Percentiles rank a stretch among this genome's conserved stretches.
Evolutionary conservation across 2,888 invertebrate species (phyloP).

Genomic region (Neelides folsomi): DNA sequence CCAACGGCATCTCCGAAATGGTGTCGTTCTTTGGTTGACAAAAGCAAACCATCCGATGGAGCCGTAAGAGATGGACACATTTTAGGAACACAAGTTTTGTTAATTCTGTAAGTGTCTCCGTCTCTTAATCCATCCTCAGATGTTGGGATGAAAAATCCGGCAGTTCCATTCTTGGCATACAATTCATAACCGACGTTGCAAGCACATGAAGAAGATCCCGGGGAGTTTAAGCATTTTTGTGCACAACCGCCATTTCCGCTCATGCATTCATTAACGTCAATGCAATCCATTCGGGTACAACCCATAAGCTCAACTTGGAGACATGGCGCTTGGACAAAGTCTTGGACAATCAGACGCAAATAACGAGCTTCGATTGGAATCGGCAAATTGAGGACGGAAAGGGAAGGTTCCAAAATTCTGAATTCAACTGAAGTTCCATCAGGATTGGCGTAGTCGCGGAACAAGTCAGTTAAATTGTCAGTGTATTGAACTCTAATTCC

Average conservation of each 20-base stretch:
- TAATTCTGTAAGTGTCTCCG: conserved; percentile 74
- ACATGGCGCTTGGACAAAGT: conserved; percentile 77
- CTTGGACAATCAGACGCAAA: conserved; percentile 69
- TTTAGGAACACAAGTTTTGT: conserved; percentile 87
- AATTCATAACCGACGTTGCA: conserved; percentile 87
- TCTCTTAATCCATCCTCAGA: conserved; percentile 77
- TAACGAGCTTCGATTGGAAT: conserved; percentile 82
- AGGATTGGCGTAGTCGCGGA: conserved; percentile 81
- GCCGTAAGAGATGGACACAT: conserved; percentile 66
- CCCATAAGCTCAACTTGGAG: conserved; percentile 84
- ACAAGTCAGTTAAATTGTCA: conserved; percentile 73
- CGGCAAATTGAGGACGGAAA: conserved; percentile 80
- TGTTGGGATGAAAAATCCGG: conserved; percentile 64
- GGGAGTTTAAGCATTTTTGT: conserved; percentile 79
- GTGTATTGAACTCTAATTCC: conserved; percentile 74
- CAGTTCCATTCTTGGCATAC: conserved; percentile 72
- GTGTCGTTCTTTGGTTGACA: conserved; percentile 66
- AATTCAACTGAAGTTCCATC: conserved; percentile 88
- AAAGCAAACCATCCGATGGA: conserved; percentile 71
- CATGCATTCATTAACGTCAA: conserved; percentile 76
- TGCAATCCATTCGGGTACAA: conserved; percentile 67
- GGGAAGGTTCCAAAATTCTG: conserved; percentile 70
- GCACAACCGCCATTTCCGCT: conserved; percentile 81
- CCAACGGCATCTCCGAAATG: conserved; percentile 79
- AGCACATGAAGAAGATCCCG: conserved; percentile 73